Evolutionary conservation across 1,140 invertebrate genomes (phyloP).

Genomic region (Eciton burchellii): DNA sequence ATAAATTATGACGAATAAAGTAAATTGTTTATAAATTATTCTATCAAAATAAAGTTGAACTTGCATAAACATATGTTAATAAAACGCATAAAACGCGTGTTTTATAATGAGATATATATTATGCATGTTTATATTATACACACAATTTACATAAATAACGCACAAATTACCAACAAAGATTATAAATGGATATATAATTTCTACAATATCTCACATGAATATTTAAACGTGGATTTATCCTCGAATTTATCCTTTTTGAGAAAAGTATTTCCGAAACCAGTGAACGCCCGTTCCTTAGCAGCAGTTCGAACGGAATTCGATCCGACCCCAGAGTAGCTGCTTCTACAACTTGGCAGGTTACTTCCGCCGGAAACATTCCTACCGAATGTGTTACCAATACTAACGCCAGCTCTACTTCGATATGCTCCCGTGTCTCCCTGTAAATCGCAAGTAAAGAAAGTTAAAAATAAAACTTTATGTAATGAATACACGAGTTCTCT

Average conservation of each 20-base stretch:
- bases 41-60: not conserved
- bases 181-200: not conserved
- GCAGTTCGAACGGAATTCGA: conserved; percentile 72
- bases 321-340: conserved; percentile 75
- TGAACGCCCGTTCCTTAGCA: conserved; percentile 76
- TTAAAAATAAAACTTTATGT: not conserved
- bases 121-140: not conserved
- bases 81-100: not conserved
- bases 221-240: conserved; percentile 80
- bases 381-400: conserved; percentile 72
- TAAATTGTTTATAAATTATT: not conserved
- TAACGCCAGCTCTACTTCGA: conserved; percentile 74
- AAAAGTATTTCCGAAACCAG: conserved; percentile 73
- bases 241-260: conserved; percentile 78
- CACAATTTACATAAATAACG: not conserved
- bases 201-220: conserved; percentile 74
- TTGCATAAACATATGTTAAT: not conserved
- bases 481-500: no score
- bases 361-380: conserved; percentile 75
- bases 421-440: conserved; percentile 80
- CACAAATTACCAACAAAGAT: not conserved
- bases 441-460: conserved; percentile 56
- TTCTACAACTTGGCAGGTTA: conserved; percentile 79
- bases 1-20: not conserved
- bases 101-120: not conserved